Base-by-base conservation (phyloP, 2,888 invertebrate species). In the Pegoplata infirma region DNA sequence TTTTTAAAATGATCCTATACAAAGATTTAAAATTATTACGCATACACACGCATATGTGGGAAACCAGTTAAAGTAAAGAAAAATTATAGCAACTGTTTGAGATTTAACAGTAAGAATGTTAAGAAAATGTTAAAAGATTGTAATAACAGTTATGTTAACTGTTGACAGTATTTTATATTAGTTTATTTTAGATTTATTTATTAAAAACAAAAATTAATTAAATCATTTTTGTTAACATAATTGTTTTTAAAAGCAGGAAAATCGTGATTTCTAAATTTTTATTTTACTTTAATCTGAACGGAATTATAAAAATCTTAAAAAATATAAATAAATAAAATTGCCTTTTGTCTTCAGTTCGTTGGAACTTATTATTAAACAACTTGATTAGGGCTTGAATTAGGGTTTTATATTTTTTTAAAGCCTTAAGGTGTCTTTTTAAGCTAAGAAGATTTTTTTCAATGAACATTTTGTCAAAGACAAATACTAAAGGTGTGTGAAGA, bases 21-120 rank as follows among this genome's bases (percentile, higher is more conserved):
- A 36, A 47, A 53, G 77, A 69, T 78, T 69, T 64, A 53, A 19
- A 69, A 78, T 73, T 69, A 59, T 73, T 78, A 78, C 77, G 77
- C 77, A 78, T 53, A 78, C 77, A 36, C 14, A 78, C 77, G 77
- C 77, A 78, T 44, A 49, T 6, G 17, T 19, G n/a, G 10, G 10
- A 19, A 49, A 2, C 8, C 2, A 32, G 17, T 2, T 10, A 36
- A 17, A 5, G 36, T 6, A 12, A 12, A 7, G 19, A 6, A 14
- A 56, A 49, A 61, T 61, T 61, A 61, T 61, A 61, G 61, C 16
- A 47, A 17, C 10, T 28, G 28, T 28, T 28, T 28, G 6, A 28
- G n/a, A n/a, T n/a, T n/a, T n/a, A n/a, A 28, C 2, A 4, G 8
- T 7, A n/a, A n/a, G n/a, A n/a, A 28, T 28, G 28, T 28, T 28